Evolutionary conservation across 2,113 vertebrate species (phyloP).

Genomic region (Gobiocypris rarus): DNA sequence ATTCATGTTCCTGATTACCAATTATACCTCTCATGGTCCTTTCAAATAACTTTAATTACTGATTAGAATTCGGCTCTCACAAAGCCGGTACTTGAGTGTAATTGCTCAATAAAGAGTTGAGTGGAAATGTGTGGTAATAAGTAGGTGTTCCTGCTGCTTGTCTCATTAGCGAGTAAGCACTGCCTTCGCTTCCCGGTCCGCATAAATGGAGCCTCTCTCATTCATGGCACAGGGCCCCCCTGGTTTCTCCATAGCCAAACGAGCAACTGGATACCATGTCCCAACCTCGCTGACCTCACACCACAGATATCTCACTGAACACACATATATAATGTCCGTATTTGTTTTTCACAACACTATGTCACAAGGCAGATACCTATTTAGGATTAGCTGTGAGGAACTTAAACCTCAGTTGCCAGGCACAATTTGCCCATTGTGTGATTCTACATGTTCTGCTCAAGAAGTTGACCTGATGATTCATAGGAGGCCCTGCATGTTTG

Average conservation of each 20-base stretch:
- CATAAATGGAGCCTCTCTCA: slow-evolving; percentile 73
- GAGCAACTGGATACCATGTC: slow-evolving; percentile 32
- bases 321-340: not conserved
- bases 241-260: slow-evolving; percentile 39
- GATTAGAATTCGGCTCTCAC: slow-evolving; percentile 93
- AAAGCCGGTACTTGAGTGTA: slow-evolving; percentile 91
- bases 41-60: slow-evolving; percentile 93
- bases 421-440: not conserved
- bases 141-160: slow-evolving; percentile 90
- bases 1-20: slow-evolving; percentile 87
- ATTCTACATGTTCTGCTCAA: not conserved
- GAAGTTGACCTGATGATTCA: not conserved
- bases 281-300: slow-evolving; percentile 23
- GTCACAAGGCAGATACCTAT: not conserved
- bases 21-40: slow-evolving; percentile 88
- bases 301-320: not conserved
- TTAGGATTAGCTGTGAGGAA: not conserved
- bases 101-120: slow-evolving; percentile 92
- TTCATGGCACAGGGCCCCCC: slow-evolving; percentile 71
- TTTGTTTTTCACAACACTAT: not conserved
- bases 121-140: slow-evolving; percentile 90
- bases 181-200: slow-evolving; percentile 65
- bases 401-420: not conserved
- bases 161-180: slow-evolving; percentile 73
- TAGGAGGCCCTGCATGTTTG: not conserved